Base-by-base conservation (phyloP, 2,797 vertebrate species). In the Halcyon badia region DNA sequence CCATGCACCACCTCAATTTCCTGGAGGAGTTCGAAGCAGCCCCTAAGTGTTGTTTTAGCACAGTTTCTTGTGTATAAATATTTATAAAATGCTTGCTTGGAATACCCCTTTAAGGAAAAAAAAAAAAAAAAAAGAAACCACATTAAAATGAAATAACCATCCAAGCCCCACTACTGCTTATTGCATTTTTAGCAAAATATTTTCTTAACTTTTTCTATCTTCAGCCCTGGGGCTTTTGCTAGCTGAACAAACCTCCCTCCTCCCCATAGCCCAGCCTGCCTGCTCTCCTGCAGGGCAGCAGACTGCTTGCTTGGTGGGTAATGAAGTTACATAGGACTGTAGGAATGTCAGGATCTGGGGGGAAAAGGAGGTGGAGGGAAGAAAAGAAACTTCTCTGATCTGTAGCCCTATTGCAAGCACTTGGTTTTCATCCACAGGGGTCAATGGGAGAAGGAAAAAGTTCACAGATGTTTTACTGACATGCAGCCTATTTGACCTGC, bases 151-250 rank as follows among this genome's bases (percentile, higher is more conserved):
- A 82, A 92, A 89, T 30, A 90, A 87, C 19, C 9, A n/a, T 72
- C 66, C 24, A 85, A 96, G 57, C 42, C 19, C 10, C 14, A 25
- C 44, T 42, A 13, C 16, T 1, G 0, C 80, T 91, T 66, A 11
- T 10, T 57, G 66, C 35, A 18, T 75, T 41, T 84, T 46, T n/a
- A 82, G 72, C 75, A 89, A 91, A 73, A 71, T 60, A 70, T 71
- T 91, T 75, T 80, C 42, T n/a, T 92, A 61, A 82, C 75, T 65
- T 92, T 71, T 69, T 80, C 31, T 72, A 39, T 54, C 91, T 94
- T 61, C 66, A 66, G 54, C 57, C 92, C 61, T 31, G 37, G 30
- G 68, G 33, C 69, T 57, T 61, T 28, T 1, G 1, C 20, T 61
- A 56, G 65, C 39, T 83, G 30, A 87, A 18, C 10, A 64, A 66